Evolutionary conservation across 2,888 invertebrate genomes (phyloP), one percentile per base, ranked within the genome.

Genomic region (Epirrhoe alternata): DNA sequence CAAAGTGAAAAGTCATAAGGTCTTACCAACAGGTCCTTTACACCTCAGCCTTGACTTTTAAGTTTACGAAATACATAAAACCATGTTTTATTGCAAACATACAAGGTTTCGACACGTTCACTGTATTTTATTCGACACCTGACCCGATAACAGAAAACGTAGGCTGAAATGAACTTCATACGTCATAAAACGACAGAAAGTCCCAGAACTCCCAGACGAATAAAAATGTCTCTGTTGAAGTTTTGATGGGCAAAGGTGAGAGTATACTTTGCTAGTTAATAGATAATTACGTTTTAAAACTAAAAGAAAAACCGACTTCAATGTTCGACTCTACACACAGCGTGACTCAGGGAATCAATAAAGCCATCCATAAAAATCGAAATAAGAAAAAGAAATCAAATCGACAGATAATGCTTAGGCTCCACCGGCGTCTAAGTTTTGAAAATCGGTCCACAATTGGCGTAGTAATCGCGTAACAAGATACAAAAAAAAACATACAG

Each of bases 31-130:
- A 62, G 60, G 55, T 69, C 63, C 62, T 64, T 70, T 54, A 67
- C 64, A 70, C 33, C 31, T 7, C 14, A 65, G 38, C 71, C 70
- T 73, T 70, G 71, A 70, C 68, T 57, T 64, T 66, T 55, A 67
- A 63, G 59, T 55, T 30, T 61, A 50, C 53, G 35, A 55, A 55
- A 56, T 42, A 61, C 49, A 42, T 50, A 54, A 57, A 61, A 30
- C 12, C 45, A 14, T 56, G 45, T 57, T 52, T 57, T 24, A 62
- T 55, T 55, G 49, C 16, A 61, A 35, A 38, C 14, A 6, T 24
- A 52, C 65, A 65, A 61, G 56, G 57, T 55, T 58, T 50, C 33
- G n/a, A 51, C 61, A 58, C 61, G 66, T 60, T 65, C 60, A 30
- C 51, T 49, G 6, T 17, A 54, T 58, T 7, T 38, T 8, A 38